Conservation (phyloP, 1,140 invertebrate species). For the Onthophagus taurus region DNA sequence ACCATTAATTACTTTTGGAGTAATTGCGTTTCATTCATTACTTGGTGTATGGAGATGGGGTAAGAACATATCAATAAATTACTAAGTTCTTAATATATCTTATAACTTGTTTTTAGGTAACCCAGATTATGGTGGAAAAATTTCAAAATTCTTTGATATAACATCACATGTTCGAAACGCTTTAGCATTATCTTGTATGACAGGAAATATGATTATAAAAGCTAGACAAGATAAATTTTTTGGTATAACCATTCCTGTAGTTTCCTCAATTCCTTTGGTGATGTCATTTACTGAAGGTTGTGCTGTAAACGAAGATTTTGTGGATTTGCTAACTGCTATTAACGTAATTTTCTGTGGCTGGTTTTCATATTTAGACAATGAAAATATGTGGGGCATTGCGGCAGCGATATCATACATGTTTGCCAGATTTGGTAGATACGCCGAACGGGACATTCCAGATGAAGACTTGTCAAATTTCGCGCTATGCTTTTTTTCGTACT, state of each 20-base stretch:
- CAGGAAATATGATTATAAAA: conserved; percentile 5
- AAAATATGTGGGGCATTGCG: conserved; percentile 19
- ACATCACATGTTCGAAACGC: conserved; percentile 9
- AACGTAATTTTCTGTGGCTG: conserved; percentile 14
- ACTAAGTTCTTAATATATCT: neutral
- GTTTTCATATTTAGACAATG: conserved; percentile 9
- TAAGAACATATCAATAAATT: conserved; percentile 10
- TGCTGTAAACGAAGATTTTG: neutral
- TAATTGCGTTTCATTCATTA: conserved; percentile 9
- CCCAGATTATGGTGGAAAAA: conserved; percentile 13
- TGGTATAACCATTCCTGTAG: neutral
- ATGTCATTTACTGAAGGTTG: conserved; percentile 4
- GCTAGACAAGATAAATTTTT: neutral
- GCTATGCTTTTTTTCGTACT: conserved; percentile 18
- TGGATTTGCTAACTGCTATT: conserved; percentile 10
- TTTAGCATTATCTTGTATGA: conserved; percentile 10
- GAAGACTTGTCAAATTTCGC: conserved; percentile 19
- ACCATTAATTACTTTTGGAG: conserved; percentile 5
- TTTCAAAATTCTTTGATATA: conserved; percentile 10
- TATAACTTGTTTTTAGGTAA: conserved; percentile 13
- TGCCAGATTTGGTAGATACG: too few relatives aligned
- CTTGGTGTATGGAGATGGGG: conserved; percentile 15
- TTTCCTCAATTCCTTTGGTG: conserved; percentile 5
- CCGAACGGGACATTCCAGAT: conserved; percentile 15
- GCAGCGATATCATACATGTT: conserved; percentile 13